Evolutionary conservation across 2,888 invertebrate species (phyloP).

Genomic region (Lasioglossum figueresi): DNA sequence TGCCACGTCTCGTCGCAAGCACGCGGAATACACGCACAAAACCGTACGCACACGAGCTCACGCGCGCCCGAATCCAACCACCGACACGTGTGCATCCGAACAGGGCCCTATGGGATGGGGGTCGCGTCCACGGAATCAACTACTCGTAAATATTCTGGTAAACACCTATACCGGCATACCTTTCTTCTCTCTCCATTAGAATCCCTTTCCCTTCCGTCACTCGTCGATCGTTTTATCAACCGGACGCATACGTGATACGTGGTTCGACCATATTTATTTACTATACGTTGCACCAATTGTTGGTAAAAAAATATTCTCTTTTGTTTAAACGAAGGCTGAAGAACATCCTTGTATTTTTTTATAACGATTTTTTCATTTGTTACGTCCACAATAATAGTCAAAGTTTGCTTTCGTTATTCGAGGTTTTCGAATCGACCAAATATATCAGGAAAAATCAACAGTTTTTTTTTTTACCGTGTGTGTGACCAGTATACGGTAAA

Average conservation of each 20-base stretch:
- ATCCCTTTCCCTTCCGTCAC: conserved; percentile 31
- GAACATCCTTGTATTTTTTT: too few relatives aligned
- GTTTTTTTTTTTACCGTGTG: too few relatives aligned
- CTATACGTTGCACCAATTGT: too few relatives aligned
- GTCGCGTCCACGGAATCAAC: conserved; percentile 26
- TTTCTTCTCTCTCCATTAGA: conserved; percentile 11
- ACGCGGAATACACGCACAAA: conserved; percentile 46
- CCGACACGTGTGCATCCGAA: conserved; percentile 19
- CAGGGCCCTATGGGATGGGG: neutral
- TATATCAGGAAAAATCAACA: too few relatives aligned
- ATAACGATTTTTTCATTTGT: too few relatives aligned
- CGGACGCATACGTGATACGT: neutral
- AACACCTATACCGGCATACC: conserved; percentile 25
- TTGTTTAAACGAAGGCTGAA: too few relatives aligned
- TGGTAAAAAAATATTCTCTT: too few relatives aligned
- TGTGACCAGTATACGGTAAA: too few relatives aligned
- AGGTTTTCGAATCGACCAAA: too few relatives aligned
- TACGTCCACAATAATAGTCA: too few relatives aligned
- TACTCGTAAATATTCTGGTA: conserved; percentile 62
- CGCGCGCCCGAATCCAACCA: neutral
- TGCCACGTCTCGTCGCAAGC: conserved; percentile 76
- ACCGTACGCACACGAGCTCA: conserved; percentile 11
- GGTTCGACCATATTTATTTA: neutral
- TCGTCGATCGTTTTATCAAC: neutral
- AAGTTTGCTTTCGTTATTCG: too few relatives aligned